phyloP scores from a whole-genome alignment of 2,888 invertebrate species.

The Rhagonycha fulva region DNA sequence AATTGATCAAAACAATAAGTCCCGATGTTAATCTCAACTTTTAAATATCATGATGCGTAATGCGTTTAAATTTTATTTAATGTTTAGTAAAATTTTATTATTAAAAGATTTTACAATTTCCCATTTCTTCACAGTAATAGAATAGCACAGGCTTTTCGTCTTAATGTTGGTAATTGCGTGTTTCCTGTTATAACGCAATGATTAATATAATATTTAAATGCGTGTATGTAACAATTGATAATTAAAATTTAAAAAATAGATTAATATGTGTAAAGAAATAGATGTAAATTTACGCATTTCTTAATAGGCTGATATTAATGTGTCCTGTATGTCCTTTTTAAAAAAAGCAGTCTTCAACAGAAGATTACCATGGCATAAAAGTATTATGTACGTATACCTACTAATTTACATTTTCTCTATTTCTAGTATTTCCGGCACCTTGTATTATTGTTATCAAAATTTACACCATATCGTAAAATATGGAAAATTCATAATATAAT shows the following conservation, averaged over 20 bases:
- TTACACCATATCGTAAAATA: background rate
- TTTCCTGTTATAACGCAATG: constrained; percentile 6
- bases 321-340: background rate
- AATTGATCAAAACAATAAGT: background rate
- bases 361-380: background rate
- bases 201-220: background rate
- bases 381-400: background rate
- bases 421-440: background rate
- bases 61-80: constrained; percentile 1
- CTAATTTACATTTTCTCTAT: background rate
- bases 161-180: constrained; percentile 13
- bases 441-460: background rate
- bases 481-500: background rate
- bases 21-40: background rate
- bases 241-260: background rate
- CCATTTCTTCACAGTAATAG: constrained; percentile 10
- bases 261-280: background rate
- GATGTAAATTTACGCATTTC: background rate
- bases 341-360: background rate
- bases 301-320: background rate
- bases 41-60: background rate
- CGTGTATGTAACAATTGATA: background rate
- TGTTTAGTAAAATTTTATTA: constrained; percentile 4
- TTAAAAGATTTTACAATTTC: constrained; percentile 17
- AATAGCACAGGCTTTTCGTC: constrained; percentile 13